Conservation (phyloP, 2,113 vertebrate species). For the Phasianus colchicus region DNA sequence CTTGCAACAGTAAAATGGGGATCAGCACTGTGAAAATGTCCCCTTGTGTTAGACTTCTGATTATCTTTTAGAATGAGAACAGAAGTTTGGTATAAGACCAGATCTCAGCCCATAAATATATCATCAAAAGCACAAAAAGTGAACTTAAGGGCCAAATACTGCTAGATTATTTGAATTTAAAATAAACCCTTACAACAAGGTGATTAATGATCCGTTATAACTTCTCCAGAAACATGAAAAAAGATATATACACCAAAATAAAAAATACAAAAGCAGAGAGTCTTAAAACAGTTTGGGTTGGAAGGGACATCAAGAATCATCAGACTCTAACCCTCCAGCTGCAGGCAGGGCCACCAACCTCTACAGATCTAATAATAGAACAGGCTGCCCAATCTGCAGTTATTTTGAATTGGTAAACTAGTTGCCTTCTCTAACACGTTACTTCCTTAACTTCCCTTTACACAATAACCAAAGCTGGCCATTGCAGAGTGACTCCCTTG, state of each 20-base stretch:
- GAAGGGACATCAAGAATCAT: too few species aligned
- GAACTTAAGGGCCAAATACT: not conserved
- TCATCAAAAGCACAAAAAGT: not conserved
- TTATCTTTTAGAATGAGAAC: not conserved
- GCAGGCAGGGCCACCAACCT: too few species aligned
- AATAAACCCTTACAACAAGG: accelerated
- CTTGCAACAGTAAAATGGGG: not conserved
- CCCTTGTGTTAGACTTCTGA: not conserved
- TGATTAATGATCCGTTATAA: accelerated
- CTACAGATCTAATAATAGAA: too few species aligned
- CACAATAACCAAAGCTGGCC: not conserved
- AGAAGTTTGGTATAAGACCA: not conserved
- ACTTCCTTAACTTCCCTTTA: not conserved
- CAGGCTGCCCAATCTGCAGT: not conserved
- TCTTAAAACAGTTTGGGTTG: too few species aligned
- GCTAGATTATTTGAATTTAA: not conserved
- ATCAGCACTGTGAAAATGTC: not conserved
- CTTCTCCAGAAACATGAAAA: too few species aligned
- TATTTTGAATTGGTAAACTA: not conserved
- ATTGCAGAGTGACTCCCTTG: not conserved
- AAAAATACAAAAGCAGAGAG: not conserved
- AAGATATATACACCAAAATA: not conserved
- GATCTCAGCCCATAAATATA: not conserved
- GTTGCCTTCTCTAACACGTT: not conserved
- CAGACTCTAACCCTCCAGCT: too few species aligned